Conservation (phyloP, 2,888 invertebrate species). For the Adelognathus sp. region DNA sequence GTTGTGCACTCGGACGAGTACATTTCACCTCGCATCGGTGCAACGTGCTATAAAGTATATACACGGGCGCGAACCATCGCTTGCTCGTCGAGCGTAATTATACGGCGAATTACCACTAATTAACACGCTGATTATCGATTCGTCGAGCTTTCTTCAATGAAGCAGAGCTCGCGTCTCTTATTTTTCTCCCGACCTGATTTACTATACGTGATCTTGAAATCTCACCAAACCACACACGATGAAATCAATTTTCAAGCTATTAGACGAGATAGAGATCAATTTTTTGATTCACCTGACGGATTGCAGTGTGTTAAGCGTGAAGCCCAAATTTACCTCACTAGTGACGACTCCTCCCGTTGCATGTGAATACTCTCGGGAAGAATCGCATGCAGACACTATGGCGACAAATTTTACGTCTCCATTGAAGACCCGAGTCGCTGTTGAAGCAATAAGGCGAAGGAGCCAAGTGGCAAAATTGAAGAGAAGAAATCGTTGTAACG, state of each 20-base stretch:
- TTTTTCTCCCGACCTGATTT: background rate
- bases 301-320: background rate
- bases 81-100: slow-evolving; percentile 67
- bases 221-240: slow-evolving; percentile 64
- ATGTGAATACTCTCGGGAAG: background rate
- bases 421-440: slow-evolving; percentile 62
- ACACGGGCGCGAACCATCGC: slow-evolving; percentile 22
- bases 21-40: background rate
- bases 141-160: slow-evolving; percentile 69
- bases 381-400: background rate
- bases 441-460: background rate
- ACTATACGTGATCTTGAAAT: slow-evolving; percentile 19
- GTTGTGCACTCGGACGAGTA: slow-evolving; percentile 14
- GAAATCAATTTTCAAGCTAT: slow-evolving; percentile 72
- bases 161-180: slow-evolving; percentile 43
- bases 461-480: background rate
- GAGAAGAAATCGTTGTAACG: slow-evolving; percentile 62
- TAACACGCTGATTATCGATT: slow-evolving; percentile 78
- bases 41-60: background rate
- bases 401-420: slow-evolving; percentile 71
- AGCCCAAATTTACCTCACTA: slow-evolving; percentile 2
- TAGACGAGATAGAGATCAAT: slow-evolving; percentile 65
- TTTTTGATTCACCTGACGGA: background rate
- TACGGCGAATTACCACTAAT: slow-evolving; percentile 76
- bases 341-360: background rate